Evolutionary conservation across 1,140 invertebrate genomes (phyloP).

Genomic region (Cyphomyrmex costatus): DNA sequence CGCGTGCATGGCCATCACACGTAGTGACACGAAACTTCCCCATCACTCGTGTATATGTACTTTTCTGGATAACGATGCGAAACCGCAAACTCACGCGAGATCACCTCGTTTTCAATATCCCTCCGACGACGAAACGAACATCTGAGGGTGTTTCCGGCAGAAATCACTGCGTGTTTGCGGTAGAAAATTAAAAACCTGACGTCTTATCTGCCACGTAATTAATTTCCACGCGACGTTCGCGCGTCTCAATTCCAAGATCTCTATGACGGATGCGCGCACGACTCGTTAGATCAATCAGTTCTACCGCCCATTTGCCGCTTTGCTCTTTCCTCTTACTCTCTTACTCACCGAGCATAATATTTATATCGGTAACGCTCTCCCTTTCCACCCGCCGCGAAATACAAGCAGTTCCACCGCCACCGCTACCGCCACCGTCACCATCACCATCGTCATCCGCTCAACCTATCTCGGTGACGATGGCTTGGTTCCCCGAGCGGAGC

Average conservation of each 20-base stretch:
- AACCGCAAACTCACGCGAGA: constrained; percentile 37
- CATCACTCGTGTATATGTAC: background rate
- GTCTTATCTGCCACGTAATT: background rate
- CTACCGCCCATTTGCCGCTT: constrained; percentile 57
- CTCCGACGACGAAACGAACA: background rate
- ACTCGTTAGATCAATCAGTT: constrained; percentile 72
- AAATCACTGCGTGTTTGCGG: constrained; percentile 1
- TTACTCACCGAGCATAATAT: constrained; percentile 58
- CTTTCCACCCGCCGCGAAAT: background rate
- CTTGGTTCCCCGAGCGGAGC: constrained; percentile 79
- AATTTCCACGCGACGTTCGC: constrained; percentile 27
- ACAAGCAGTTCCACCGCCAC: constrained; percentile 15
- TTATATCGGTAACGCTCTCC: constrained; percentile 68
- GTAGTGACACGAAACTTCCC: background rate
- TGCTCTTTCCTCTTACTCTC: constrained; percentile 14
- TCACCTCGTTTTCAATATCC: constrained; percentile 32
- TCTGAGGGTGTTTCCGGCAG: constrained; percentile 1
- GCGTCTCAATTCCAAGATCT: constrained; percentile 62
- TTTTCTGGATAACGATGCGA: background rate
- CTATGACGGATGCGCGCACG: constrained; percentile 56
- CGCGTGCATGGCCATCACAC: background rate
- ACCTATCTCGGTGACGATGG: constrained; percentile 79
- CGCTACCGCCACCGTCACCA: background rate
- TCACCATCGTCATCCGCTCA: constrained; percentile 67
- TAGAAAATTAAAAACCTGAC: constrained; percentile 57